Percentiles rank a stretch among this genome's conserved stretches.
These are phyloP conservation scores for Lagopus muta DNA, from an alignment of 2,113 vertebrate genomes.

Conservation along the genomic window DNA sequence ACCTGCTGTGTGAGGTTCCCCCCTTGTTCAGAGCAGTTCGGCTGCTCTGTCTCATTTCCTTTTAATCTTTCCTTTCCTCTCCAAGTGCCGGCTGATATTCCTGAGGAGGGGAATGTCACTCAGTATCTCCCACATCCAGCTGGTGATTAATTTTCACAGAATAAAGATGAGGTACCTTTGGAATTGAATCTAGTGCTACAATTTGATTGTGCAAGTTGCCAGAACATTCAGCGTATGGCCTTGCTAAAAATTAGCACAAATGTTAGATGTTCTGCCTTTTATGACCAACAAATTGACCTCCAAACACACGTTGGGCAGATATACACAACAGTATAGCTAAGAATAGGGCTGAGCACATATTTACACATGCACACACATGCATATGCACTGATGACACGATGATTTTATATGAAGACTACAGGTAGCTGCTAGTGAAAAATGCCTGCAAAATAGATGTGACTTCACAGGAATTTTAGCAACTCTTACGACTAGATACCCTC, in stretches of 20 bases:
- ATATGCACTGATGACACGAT: background rate
- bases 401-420: background rate
- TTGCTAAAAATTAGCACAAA: background rate
- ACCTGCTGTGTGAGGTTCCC: slow-evolving; percentile 57
- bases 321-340: background rate
- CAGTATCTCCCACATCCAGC: slow-evolving; percentile 61
- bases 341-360: background rate
- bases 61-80: slow-evolving; percentile 55
- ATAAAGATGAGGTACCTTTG: slow-evolving; percentile 17
- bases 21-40: background rate
- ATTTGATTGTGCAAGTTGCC: background rate
- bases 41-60: slow-evolving; percentile 43
- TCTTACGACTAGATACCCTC: background rate
- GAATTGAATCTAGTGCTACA: background rate
- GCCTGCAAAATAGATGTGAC: background rate
- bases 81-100: slow-evolving; percentile 28
- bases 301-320: rapidly evolving
- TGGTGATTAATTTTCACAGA: slow-evolving; percentile 51
- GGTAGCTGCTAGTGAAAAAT: background rate
- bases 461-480: background rate
- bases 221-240: background rate
- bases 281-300: background rate
- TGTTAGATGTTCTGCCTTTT: background rate
- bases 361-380: background rate
- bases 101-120: background rate